Evolutionary conservation across 1,140 invertebrate species (phyloP).

Genomic region (Achroia grisella): DNA sequence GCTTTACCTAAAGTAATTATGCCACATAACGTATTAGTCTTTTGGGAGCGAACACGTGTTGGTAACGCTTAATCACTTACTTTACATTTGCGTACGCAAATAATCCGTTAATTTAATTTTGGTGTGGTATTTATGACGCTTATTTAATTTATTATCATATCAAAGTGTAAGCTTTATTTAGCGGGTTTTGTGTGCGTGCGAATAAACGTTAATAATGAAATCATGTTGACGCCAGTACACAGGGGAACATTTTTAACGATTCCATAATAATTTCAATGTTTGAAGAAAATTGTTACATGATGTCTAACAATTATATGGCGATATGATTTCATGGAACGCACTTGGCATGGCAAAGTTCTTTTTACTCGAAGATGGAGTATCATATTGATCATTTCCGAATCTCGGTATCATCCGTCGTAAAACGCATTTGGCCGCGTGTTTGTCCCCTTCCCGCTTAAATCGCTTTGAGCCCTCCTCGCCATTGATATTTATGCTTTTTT

Average conservation of each 20-base stretch:
- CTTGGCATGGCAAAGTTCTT: constrained; percentile 8
- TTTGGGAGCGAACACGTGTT: constrained; percentile 64
- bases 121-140: constrained; percentile 56
- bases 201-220: constrained; percentile 60
- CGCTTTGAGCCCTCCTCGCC: constrained; percentile 33
- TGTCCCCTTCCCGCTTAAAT: constrained; percentile 31
- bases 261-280: constrained; percentile 9
- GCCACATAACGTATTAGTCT: constrained; percentile 67
- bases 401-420: constrained; percentile 37
- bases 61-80: constrained; percentile 68
- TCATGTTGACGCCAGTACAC: constrained; percentile 45
- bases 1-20: constrained; percentile 70
- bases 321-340: constrained; percentile 6
- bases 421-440: constrained; percentile 36
- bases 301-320: constrained; percentile 5
- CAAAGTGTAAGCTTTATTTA: constrained; percentile 60
- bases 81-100: constrained; percentile 65
- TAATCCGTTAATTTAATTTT: constrained; percentile 68
- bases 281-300: neutral
- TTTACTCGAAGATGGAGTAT: constrained; percentile 16
- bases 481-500: constrained; percentile 61
- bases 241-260: constrained; percentile 52
- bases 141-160: constrained; percentile 69
- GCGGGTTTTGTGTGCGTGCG: constrained; percentile 54
- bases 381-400: constrained; percentile 43